A percentile compares a stretch with the other conserved stretches of the same genome.
Conservation (phyloP, 1,140 invertebrate genomes). For the Stenopsyche tienmushanensis region DNA sequence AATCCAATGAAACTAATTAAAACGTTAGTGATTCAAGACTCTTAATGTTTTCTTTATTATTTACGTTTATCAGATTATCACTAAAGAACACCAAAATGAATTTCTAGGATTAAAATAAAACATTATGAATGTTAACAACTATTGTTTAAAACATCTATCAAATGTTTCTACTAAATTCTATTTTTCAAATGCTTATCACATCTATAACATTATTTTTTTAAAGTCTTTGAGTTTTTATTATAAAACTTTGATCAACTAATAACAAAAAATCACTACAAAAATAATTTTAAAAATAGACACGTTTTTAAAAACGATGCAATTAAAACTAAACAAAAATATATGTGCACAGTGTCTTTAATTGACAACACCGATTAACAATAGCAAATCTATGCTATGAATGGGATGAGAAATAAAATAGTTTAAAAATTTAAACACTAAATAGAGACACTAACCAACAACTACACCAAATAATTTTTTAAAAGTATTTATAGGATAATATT, state of each 20-base stretch:
- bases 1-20: not conserved
- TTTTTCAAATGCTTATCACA: constrained; percentile 32
- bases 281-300: constrained; percentile 19
- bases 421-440: constrained; percentile 3
- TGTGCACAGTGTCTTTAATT: constrained; percentile 7
- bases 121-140: constrained; percentile 34
- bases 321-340: constrained; percentile 14
- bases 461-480: not conserved
- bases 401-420: constrained; percentile 1
- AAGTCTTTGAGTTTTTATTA: constrained; percentile 12
- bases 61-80: not conserved
- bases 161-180: constrained; percentile 28
- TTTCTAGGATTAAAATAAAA: constrained; percentile 26
- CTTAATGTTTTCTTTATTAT: not conserved
- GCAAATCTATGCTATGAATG: not conserved
- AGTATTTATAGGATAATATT: not conserved
- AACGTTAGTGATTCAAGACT: not conserved
- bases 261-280: constrained; percentile 26
- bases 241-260: constrained; percentile 24
- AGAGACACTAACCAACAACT: constrained; percentile 10
- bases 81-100: constrained; percentile 22
- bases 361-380: not conserved
- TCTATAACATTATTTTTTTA: constrained; percentile 24
- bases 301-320: constrained; percentile 7
- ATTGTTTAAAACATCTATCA: constrained; percentile 25